A percentile compares a stretch with the other conserved stretches of the same genome.
phyloP scores from a whole-genome alignment of 1,140 invertebrate species.

The Pentalonia nigronervosa region DNA sequence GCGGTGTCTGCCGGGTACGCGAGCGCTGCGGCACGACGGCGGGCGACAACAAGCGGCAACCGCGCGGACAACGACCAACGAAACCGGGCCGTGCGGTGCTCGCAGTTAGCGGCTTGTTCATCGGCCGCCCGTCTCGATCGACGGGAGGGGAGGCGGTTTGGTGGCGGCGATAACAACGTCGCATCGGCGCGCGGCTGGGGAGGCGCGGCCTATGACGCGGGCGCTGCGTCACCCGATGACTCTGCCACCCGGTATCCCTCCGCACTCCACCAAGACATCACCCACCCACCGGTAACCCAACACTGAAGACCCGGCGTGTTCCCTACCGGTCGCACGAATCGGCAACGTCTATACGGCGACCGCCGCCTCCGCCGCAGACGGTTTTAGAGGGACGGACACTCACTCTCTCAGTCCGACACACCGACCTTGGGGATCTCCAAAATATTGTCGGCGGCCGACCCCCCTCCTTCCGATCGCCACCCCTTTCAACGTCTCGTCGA shows the following conservation, averaged over 20 bases:
- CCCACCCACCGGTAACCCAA: background rate
- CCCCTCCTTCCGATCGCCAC: background rate
- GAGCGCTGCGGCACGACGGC: background rate
- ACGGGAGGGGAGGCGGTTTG: background rate
- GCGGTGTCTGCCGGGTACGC: conserved; percentile 25
- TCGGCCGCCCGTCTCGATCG: background rate
- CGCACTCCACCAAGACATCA: background rate
- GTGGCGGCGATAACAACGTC: background rate
- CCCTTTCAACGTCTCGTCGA: background rate
- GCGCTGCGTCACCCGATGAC: background rate
- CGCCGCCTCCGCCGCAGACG: background rate
- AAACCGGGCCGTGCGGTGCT: background rate
- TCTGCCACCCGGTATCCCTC: background rate
- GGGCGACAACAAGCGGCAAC: conserved; percentile 49
- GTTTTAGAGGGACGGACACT: background rate
- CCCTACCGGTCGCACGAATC: background rate
- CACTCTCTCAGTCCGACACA: background rate
- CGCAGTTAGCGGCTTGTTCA: background rate
- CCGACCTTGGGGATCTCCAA: conserved; percentile 38
- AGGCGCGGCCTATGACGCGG: conserved; percentile 30
- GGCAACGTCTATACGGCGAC: conserved; percentile 13
- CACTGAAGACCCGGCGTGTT: background rate
- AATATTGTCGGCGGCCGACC: background rate
- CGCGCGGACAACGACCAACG: conserved; percentile 32
- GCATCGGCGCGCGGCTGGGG: conserved; percentile 17